phyloP scores from a whole-genome alignment of 2,113 vertebrate species.

The Rafetus swinhoei region DNA sequence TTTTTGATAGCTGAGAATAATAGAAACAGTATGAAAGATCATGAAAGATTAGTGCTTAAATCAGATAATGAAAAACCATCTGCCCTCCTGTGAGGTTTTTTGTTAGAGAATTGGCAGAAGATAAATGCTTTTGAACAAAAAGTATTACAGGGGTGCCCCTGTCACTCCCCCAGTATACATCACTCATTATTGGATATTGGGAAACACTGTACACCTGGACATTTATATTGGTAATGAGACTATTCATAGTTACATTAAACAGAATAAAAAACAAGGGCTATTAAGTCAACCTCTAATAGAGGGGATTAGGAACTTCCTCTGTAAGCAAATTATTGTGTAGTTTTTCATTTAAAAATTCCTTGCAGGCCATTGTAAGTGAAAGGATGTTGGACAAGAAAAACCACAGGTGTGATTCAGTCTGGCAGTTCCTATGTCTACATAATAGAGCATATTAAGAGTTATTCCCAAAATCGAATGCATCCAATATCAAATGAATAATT shows the following conservation, averaged over 20 bases:
- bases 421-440: not conserved
- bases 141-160: not conserved
- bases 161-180: not conserved
- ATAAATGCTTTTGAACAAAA: not conserved
- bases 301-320: not conserved
- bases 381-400: not conserved
- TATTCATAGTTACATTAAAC: not conserved
- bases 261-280: not conserved
- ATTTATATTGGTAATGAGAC: not conserved
- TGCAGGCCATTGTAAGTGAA: not conserved
- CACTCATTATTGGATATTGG: not conserved
- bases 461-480: not conserved
- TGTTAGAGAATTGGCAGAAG: not conserved
- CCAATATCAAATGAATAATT: not conserved
- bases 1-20: not conserved
- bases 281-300: not conserved
- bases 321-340: not conserved
- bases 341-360: not conserved
- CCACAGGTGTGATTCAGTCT: not conserved
- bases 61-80: not conserved
- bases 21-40: not conserved
- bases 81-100: not conserved
- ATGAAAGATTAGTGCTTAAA: not conserved
- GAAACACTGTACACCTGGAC: not conserved
- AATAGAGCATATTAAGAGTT: not conserved